Base-by-base conservation (phyloP, 2,888 invertebrate genomes). In the Nomada ruficornis region DNA sequence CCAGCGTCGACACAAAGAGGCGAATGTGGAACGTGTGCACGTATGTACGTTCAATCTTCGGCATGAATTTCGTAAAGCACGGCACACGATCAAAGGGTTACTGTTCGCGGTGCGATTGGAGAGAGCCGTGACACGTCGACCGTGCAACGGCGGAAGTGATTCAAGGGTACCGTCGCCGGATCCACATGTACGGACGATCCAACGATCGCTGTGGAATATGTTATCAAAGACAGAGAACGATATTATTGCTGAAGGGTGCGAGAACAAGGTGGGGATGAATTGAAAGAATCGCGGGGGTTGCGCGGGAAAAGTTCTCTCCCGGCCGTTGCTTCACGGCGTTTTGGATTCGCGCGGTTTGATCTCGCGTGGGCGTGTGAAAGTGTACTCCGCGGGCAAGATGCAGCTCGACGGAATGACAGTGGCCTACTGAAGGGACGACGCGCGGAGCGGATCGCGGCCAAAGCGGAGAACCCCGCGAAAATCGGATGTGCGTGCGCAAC, bases 401-500 rank as follows among this genome's bases (percentile, higher is more conserved):
- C 82, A 85, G 79, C 83, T 86, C 83, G 82, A 50, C 83, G 79
- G 83, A 88, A 63, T 83, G 88, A 81, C 88, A 88, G 85, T 88
- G 85, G 87, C 82, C 80, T 88, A 88, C 88, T 88, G 88, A 85
- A 57, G 86, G 70, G 70, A 69, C 77, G 63, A 69, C 55, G 82
- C 77, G 73, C 65, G 78, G 72, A 77, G 67, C 65, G 77, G 75
- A 68, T 65, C 76, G 59, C 77, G 59, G 60, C 65, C 36, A 72
- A 65, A 67, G 62, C 80, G 80, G 67, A 55, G 71, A 85, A 82
- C 78, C 88, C 88, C 88, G 88, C 88, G 88, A 87, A 88, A 88
- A 84, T 87, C 57, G 75, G 80, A 80, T 75, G 67, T 85, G 88
- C 88, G 87, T 82, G 88, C 88, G 88, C 88, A 86, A 75, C 76